Base-by-base conservation (phyloP, 2,888 invertebrate genomes). In the Leucophenga montana region DNA sequence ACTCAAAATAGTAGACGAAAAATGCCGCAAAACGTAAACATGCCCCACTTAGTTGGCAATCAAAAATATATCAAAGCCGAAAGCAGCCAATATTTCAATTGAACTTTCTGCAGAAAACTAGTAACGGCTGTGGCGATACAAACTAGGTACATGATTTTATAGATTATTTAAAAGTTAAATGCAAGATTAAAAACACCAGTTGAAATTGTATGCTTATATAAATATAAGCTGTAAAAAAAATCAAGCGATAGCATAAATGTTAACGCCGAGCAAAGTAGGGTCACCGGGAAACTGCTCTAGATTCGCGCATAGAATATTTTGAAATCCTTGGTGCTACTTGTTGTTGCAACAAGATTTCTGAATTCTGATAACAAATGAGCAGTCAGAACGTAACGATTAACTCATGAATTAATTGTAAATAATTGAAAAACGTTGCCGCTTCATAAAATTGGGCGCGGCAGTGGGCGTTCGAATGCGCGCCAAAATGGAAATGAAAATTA, bases 41-140 rank as follows among this genome's bases (percentile, higher is more conserved):
- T 82, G 82, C 85, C 85, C 82, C 82, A 82, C 82, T 82, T 82
- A 82, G 84, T 75, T 81, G 77, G 72, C n/a, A 57, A 68, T 71
- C 79, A 76, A 82, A 82, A 78, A 79, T 80, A 79, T 70, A 61
- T 68, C 33, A 67, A 46, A 57, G 33, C 11, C 16, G 1, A 18
- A 27, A 14, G 27, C 3, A 78, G 75, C 77, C 80, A 67, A n/a
- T n/a, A 78, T 80, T 77, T 84, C 78, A 73, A 82, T 76, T 77
- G 75, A 75, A 82, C 79, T 81, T 77, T 82, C 76, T 75, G 74
- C 3, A n/a, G n/a, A n/a, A n/a, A n/a, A n/a, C n/a, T n/a, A n/a
- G n/a, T n/a, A n/a, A n/a, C n/a, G n/a, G n/a, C n/a, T n/a, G n/a
- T n/a, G n/a, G n/a, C n/a, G n/a, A n/a, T n/a, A n/a, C n/a, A n/a